These are phyloP conservation scores for Caenorhabditis latens DNA, from an alignment of 1,140 invertebrate genomes.

Conservation along the genomic window DNA sequence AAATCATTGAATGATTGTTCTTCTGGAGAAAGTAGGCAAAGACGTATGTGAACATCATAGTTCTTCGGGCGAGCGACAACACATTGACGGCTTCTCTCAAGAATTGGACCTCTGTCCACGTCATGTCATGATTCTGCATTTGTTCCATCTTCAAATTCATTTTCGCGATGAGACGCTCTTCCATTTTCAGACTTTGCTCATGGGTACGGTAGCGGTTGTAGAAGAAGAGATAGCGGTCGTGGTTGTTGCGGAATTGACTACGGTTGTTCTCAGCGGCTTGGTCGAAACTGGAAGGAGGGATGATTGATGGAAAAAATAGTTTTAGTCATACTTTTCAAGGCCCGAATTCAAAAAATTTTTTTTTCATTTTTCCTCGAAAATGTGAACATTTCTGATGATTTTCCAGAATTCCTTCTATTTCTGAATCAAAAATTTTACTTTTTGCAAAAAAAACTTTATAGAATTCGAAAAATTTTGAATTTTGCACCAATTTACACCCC, in stretches of 20 bases:
- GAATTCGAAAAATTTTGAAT: too few species aligned
- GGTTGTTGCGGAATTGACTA: slow-evolving; percentile 85
- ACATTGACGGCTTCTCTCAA: slow-evolving; percentile 97
- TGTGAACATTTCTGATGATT: too few species aligned
- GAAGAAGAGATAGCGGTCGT: slow-evolving; percentile 96
- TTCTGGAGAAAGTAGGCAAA: slow-evolving; percentile 98
- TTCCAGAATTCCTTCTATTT: too few species aligned
- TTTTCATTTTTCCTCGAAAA: too few species aligned
- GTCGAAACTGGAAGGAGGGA: slow-evolving; percentile 83
- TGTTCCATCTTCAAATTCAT: slow-evolving; percentile 82
- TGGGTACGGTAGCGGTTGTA: slow-evolving; percentile 99
- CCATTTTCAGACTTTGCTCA: slow-evolving; percentile 97
- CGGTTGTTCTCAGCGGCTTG: slow-evolving; percentile 56
- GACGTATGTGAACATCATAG: slow-evolving; percentile 98
- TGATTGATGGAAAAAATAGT: slow-evolving; percentile 79
- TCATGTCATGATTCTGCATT: not conserved
- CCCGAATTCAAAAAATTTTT: not conserved
- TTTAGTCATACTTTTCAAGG: not conserved
- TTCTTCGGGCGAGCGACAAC: slow-evolving; percentile 94
- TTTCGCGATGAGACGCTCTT: slow-evolving; percentile 92
- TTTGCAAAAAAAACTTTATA: too few species aligned
- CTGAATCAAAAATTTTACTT: too few species aligned
- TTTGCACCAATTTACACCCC: too few species aligned
- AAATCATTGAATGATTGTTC: slow-evolving; percentile 98
- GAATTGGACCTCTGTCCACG: slow-evolving; percentile 85